A percentile compares a stretch with the other conserved stretches of the same genome.
These are phyloP conservation scores for Epinephelus malabaricus DNA, from an alignment of 2,797 vertebrate species.

Conservation along the genomic window DNA sequence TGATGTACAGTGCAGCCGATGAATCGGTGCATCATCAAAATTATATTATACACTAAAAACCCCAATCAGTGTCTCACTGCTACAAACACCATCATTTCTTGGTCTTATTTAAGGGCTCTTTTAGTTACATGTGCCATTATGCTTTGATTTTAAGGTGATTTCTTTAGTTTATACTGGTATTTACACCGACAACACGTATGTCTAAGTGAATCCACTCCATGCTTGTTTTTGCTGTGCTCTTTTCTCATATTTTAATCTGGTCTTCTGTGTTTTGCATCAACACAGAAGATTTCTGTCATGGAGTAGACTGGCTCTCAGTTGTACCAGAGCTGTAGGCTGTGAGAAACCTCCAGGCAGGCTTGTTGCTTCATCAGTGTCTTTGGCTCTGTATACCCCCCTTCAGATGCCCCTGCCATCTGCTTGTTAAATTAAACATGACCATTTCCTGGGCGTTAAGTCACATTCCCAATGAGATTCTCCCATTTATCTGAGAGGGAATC, in stretches of 20 bases:
- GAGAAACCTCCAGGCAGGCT: constrained; percentile 76
- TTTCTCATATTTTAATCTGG: constrained; percentile 24
- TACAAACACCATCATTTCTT: neutral
- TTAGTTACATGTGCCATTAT: neutral
- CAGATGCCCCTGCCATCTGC: constrained; percentile 85
- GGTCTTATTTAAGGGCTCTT: neutral
- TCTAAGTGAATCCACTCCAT: constrained; percentile 15
- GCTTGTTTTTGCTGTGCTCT: constrained; percentile 20
- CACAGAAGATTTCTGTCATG: constrained; percentile 42
- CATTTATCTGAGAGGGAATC: constrained; percentile 83
- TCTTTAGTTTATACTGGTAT: constrained; percentile 11
- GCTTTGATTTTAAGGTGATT: constrained; percentile 8
- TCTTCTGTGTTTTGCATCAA: constrained; percentile 65
- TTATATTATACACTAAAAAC: neutral
- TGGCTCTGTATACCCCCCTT: constrained; percentile 53
- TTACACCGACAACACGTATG: constrained; percentile 21
- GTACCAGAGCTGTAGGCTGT: constrained; percentile 58
- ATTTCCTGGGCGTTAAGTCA: constrained; percentile 88
- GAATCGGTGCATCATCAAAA: no score
- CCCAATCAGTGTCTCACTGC: constrained; percentile 2
- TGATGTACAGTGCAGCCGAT: no score
- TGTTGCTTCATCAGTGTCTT: constrained; percentile 78
- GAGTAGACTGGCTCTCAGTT: constrained; percentile 38
- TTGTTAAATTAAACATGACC: constrained; percentile 90
- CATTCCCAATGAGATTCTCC: constrained; percentile 82